These are phyloP conservation scores for Leptoclinus maculatus DNA, from an alignment of 2,797 vertebrate genomes.

Conservation along the genomic window DNA sequence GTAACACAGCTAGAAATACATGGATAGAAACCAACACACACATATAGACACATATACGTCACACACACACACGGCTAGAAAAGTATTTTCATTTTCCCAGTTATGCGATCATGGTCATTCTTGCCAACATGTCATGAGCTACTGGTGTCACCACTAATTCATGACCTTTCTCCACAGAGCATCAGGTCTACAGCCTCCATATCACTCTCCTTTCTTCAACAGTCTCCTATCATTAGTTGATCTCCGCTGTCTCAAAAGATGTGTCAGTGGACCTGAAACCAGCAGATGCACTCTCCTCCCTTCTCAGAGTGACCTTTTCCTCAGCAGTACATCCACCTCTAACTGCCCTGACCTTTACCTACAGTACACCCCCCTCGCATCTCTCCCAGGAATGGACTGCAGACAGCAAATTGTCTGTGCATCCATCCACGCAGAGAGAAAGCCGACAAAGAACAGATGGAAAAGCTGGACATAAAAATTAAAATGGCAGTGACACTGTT, in stretches of 20 bases:
- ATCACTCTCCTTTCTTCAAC: conserved; percentile 32
- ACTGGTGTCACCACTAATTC: conserved; percentile 48
- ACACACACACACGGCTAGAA: conserved; percentile 4
- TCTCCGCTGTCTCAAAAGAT: conserved; percentile 52
- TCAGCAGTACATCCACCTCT: conserved; percentile 72
- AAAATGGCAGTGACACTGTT: conserved; percentile 39
- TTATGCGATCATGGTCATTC: no score
- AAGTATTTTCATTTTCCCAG: conserved; percentile 2
- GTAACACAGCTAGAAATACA: conserved; percentile 49
- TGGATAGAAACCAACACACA: conserved; percentile 23
- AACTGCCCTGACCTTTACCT: conserved; percentile 81
- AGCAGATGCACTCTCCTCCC: conserved; percentile 58
- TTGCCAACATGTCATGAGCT: conserved; percentile 34
- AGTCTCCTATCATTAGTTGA: conserved; percentile 42
- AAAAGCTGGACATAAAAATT: conserved; percentile 34
- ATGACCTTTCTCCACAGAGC: conserved; percentile 64
- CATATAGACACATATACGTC: conserved; percentile 9
- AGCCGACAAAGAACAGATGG: conserved; percentile 40
- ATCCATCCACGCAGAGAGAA: conserved; percentile 56
- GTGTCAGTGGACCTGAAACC: conserved; percentile 52
- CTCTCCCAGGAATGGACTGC: conserved; percentile 55
- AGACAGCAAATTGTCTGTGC: conserved; percentile 55
- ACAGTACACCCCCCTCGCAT: conserved; percentile 52
- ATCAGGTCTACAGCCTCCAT: conserved; percentile 46
- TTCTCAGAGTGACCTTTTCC: conserved; percentile 73